Evolutionary conservation across 2,888 invertebrate genomes (phyloP), one percentile per base, ranked within the genome.

Genomic region (Amiota mariae): DNA sequence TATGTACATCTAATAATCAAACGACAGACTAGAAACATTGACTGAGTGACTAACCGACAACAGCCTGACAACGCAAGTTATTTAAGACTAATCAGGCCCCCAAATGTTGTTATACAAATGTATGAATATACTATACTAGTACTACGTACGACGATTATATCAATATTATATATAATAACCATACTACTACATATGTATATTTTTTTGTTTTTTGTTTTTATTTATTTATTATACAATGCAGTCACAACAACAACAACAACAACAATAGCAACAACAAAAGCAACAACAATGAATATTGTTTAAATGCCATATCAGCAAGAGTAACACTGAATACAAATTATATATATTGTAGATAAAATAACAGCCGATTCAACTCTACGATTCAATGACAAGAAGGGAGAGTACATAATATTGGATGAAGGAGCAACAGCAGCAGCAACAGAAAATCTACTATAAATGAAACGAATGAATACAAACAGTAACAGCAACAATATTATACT

Each of bases 271-370:
- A 66, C n/a, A 67, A 67, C 48, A 67, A 67, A 10, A 67, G 46
- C n/a, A 67, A 48, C n/a, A 67, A n/a, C 64, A 49, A 48, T 3
- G 15, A 68, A 67, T 68, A 78, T 84, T 81, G 76, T 80, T 86
- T 84, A 84, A 82, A 86, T 85, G 85, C 82, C 82, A 82, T 86
- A 83, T 83, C 85, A 82, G 85, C 84, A 79, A 77, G 77, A 79
- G 81, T 78, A 85, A 78, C 76, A 81, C 81, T 85, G 86, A 85
- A 84, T 82, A 78, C 85, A 82, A 84, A 80, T 82, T 78, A 76
- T 80, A 85, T 36, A 36, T 36, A 36, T 36, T 36, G 36, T 36
- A 73, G 75, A 70, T 54, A 70, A 72, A 76, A 79, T 59, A 63
- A 66, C 64, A 54, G 67, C 18, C 67, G 67, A 68, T 68, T 68